A percentile compares a stretch with the other conserved stretches of the same genome.
Conservation (phyloP, 2,797 vertebrate species). For the Decapterus maruadsi region DNA sequence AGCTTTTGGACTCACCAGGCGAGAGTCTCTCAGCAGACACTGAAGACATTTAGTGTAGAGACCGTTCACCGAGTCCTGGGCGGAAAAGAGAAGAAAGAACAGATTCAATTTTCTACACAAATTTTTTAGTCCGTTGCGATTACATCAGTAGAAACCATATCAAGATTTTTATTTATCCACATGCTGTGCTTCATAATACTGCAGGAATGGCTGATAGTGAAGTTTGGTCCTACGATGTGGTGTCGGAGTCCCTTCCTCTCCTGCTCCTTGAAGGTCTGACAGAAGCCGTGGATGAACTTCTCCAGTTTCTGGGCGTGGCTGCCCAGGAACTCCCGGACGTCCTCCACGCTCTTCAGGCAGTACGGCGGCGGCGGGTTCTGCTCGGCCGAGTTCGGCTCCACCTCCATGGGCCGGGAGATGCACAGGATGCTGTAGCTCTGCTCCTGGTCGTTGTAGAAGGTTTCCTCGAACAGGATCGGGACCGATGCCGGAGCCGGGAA, state of each 20-base stretch:
- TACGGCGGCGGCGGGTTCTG: conserved; percentile 77
- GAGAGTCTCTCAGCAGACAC: conserved; percentile 94
- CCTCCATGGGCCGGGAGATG: conserved; percentile 87
- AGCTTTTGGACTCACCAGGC: conserved; percentile 87
- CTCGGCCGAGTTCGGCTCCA: conserved; percentile 75
- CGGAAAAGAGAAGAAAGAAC: conserved; percentile 1
- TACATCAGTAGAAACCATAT: no score
- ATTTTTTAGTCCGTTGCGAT: no score
- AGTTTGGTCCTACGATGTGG: conserved; percentile 88
- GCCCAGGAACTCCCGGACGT: conserved; percentile 93
- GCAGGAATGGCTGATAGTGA: no score
- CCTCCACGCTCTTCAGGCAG: conserved; percentile 92
- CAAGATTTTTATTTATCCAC: no score
- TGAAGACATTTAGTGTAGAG: conserved; percentile 98
- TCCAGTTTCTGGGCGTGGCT: conserved; percentile 92
- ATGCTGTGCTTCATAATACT: no score
- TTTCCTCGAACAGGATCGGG: conserved; percentile 97
- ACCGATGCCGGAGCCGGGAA: conserved; percentile 84
- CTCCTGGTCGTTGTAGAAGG: conserved; percentile 97
- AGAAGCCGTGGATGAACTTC: conserved; percentile 89
- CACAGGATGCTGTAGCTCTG: conserved; percentile 96
- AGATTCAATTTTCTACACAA: no score
- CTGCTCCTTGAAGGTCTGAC: conserved; percentile 90
- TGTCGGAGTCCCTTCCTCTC: conserved; percentile 94
- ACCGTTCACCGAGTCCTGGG: conserved; percentile 92